phyloP scores from a whole-genome alignment of 2,113 vertebrate species.

The Hiodon alosoides region DNA sequence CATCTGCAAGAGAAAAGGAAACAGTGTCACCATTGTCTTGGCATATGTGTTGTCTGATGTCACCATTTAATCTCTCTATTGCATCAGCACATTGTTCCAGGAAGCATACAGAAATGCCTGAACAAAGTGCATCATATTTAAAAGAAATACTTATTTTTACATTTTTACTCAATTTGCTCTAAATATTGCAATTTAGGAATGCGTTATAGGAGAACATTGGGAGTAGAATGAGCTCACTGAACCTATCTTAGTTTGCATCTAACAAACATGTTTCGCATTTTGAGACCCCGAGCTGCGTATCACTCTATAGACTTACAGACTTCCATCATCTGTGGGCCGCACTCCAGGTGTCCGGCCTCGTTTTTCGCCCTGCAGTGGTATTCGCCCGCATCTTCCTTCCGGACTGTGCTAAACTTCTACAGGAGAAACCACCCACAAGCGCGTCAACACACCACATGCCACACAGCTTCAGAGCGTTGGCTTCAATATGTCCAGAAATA shows the following conservation, averaged over 20 bases:
- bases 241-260: not conserved
- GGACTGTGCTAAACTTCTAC: slow-evolving; percentile 79
- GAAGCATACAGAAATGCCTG: too few species aligned
- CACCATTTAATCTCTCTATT: too few species aligned
- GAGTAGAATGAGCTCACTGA: not conserved
- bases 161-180: too few species aligned
- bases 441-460: not conserved
- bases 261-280: too few species aligned
- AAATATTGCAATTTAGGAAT: too few species aligned
- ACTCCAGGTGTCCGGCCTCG: slow-evolving; percentile 77
- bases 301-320: slow-evolving; percentile 77
- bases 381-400: slow-evolving; percentile 81
- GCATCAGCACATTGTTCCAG: too few species aligned
- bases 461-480: not conserved
- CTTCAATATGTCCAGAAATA: not conserved
- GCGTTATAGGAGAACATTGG: not conserved
- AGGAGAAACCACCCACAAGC: slow-evolving; percentile 17
- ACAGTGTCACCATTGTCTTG: too few species aligned
- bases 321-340: slow-evolving; percentile 84
- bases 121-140: too few species aligned
- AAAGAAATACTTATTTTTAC: too few species aligned
- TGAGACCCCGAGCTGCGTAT: too few species aligned
- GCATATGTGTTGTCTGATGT: too few species aligned
- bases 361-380: slow-evolving; percentile 88
- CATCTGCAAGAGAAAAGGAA: slow-evolving; percentile 64